These are phyloP conservation scores for Lepidochrysops patricia DNA, from an alignment of 2,888 invertebrate species.

Conservation along the genomic window DNA sequence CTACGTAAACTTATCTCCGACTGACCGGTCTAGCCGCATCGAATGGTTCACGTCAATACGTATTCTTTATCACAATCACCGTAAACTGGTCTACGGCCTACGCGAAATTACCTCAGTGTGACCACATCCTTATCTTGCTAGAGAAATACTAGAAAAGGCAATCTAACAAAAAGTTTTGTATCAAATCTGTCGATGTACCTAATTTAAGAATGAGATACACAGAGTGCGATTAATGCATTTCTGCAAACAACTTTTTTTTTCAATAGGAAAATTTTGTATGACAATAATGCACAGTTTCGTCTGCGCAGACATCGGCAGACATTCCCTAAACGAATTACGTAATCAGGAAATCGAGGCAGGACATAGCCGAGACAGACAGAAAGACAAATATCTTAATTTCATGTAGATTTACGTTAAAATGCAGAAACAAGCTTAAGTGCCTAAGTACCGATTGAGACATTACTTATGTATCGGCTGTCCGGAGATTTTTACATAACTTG, in stretches of 20 bases:
- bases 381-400: conserved; percentile 3
- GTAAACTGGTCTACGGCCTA: not conserved
- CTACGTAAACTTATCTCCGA: not conserved
- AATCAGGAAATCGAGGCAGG: not conserved
- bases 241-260: too few species aligned
- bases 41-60: conserved; percentile 6
- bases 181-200: too few species aligned
- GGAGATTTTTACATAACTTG: conserved; percentile 18
- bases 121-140: not conserved
- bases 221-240: too few species aligned
- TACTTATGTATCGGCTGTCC: conserved; percentile 2
- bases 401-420: conserved; percentile 4
- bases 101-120: not conserved
- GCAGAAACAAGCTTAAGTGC: not conserved
- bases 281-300: not conserved
- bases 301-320: not conserved
- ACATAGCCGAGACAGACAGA: conserved; percentile 2
- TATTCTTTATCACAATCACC: conserved; percentile 10
- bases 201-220: too few species aligned
- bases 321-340: not conserved
- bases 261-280: too few species aligned
- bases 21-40: not conserved
- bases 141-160: conserved; percentile 5
- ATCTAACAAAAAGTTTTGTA: too few species aligned
- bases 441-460: conserved; percentile 2